These are phyloP conservation scores for Hyperoplus lanceolatus DNA, from an alignment of 2,797 vertebrate species.

Conservation along the genomic window DNA sequence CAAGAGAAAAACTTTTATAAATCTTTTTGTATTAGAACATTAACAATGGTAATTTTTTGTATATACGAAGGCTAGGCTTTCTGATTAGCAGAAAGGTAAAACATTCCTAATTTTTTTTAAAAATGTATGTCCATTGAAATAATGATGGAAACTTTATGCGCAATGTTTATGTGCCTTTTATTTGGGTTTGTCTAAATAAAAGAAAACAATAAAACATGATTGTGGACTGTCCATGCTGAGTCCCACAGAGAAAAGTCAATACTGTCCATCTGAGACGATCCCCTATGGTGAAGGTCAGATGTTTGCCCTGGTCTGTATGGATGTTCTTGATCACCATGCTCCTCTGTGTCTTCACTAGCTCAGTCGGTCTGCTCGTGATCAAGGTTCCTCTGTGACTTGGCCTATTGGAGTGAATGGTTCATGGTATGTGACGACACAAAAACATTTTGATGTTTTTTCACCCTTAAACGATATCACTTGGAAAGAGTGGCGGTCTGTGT, in stretches of 20 bases:
- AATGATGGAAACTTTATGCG: slow-evolving; percentile 96
- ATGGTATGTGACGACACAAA: slow-evolving; percentile 46
- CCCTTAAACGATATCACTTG: slow-evolving; percentile 66
- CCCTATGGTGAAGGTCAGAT: neutral
- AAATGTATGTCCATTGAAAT: slow-evolving; percentile 98
- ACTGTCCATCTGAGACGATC: slow-evolving; percentile 15
- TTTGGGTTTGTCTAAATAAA: slow-evolving; percentile 99
- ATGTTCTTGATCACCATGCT: neutral
- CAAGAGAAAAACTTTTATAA: slow-evolving; percentile 94
- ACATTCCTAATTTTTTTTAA: slow-evolving; percentile 98
- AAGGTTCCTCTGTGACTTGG: slow-evolving; percentile 68
- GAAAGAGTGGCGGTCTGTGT: slow-evolving; percentile 39
- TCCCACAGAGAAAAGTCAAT: slow-evolving; percentile 35
- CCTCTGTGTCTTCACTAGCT: slow-evolving; percentile 33
- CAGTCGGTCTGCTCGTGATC: slow-evolving; percentile 39
- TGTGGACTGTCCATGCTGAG: slow-evolving; percentile 57
- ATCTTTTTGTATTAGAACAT: slow-evolving; percentile 99
- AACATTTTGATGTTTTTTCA: slow-evolving; percentile 56
- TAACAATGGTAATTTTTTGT: slow-evolving; percentile 99
- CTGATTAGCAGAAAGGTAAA: slow-evolving; percentile 98
- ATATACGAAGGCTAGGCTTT: slow-evolving; percentile 97
- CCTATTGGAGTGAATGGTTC: slow-evolving; percentile 39
- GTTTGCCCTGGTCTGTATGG: neutral
- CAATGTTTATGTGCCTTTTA: slow-evolving; percentile 99
- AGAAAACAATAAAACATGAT: slow-evolving; percentile 88